A percentile compares a stretch with the other conserved stretches of the same genome.
phyloP scores from a whole-genome alignment of 1,140 invertebrate genomes.

The Brachionus calyciflorus region DNA sequence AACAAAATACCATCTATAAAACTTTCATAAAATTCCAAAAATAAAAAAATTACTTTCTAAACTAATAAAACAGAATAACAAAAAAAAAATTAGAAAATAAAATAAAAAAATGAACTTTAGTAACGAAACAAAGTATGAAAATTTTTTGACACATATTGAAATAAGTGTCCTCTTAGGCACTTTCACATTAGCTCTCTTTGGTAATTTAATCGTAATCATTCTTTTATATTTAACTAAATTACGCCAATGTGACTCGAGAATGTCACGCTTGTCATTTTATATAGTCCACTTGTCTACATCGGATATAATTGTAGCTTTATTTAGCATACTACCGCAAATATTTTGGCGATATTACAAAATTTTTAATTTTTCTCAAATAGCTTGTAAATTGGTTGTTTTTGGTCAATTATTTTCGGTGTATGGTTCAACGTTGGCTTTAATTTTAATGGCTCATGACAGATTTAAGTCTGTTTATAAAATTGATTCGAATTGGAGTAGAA shows the following conservation, averaged over 20 bases:
- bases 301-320: constrained; percentile 70
- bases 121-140: no score
- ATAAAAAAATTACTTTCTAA: no score
- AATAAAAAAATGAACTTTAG: no score
- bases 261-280: constrained; percentile 70
- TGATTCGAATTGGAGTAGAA: constrained; percentile 49
- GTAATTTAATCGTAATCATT: constrained; percentile 1
- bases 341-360: constrained; percentile 68
- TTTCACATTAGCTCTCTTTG: constrained; percentile 6
- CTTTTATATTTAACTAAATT: neutral
- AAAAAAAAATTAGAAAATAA: no score
- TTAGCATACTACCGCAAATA: constrained; percentile 71
- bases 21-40: no score
- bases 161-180: neutral
- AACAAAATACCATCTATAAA: no score
- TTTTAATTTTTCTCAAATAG: constrained; percentile 67
- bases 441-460: constrained; percentile 64
- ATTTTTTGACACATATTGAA: no score
- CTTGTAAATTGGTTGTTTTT: constrained; percentile 61
- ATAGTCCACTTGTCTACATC: constrained; percentile 71
- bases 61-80: no score
- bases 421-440: constrained; percentile 66
- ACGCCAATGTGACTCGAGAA: neutral
- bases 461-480: constrained; percentile 68
- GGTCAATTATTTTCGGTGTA: constrained; percentile 65